phyloP scores from a whole-genome alignment of 2,113 vertebrate species.

The Ptilorrhoa leucosticta region DNA sequence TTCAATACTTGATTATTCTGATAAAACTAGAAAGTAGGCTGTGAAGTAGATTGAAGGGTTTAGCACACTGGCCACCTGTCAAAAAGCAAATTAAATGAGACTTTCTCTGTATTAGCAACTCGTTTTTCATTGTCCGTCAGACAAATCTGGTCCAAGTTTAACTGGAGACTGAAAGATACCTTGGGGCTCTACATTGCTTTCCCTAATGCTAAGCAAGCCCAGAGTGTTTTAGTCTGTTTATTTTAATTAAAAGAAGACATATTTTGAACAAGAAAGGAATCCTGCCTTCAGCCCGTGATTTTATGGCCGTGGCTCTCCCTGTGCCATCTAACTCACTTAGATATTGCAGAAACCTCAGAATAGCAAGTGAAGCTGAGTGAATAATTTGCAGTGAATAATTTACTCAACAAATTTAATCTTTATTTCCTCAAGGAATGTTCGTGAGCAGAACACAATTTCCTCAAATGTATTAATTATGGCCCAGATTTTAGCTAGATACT shows the following conservation, averaged over 20 bases:
- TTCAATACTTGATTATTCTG: neutral
- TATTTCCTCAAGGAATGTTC: slow-evolving; percentile 48
- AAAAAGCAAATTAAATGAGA: neutral
- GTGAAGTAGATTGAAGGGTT: neutral
- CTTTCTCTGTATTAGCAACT: neutral
- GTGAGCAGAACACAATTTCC: slow-evolving; percentile 24
- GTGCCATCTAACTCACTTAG: neutral
- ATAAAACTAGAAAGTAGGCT: neutral
- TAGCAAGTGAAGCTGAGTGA: slow-evolving; percentile 7
- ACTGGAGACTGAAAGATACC: neutral
- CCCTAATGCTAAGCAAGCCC: neutral
- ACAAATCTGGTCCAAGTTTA: neutral
- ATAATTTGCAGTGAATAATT: slow-evolving; percentile 58
- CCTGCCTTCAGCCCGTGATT: neutral
- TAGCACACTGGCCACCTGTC: neutral
- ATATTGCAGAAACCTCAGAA: slow-evolving; percentile 23
- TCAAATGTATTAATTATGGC: slow-evolving; percentile 39
- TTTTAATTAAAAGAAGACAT: neutral
- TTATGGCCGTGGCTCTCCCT: neutral
- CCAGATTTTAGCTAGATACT: neutral
- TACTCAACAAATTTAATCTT: slow-evolving; percentile 38
- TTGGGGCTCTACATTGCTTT: neutral
- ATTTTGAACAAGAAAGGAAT: neutral
- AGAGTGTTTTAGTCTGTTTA: neutral
- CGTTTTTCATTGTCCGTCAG: neutral